Evolutionary conservation across 2,797 vertebrate species (phyloP).

Genomic region (Echeneis naucrates): DNA sequence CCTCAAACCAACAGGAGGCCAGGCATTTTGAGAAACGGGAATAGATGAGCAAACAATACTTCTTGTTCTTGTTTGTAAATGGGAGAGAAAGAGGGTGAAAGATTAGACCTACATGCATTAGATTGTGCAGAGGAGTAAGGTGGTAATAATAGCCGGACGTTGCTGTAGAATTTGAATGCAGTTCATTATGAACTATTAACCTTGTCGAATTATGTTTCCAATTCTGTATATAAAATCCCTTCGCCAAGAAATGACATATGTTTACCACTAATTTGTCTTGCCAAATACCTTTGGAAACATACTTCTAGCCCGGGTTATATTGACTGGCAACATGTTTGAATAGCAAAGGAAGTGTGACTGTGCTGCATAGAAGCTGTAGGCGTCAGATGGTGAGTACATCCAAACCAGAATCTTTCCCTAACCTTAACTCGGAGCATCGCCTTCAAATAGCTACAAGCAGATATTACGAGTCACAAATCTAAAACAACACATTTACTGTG

Average conservation of each 20-base stretch:
- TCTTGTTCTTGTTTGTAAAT: constrained; percentile 49
- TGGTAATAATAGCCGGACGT: not conserved
- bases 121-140: constrained; percentile 3
- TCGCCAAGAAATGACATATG: not conserved
- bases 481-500: not conserved
- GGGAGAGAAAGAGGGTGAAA: not conserved
- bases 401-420: not conserved
- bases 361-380: not conserved
- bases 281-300: not conserved
- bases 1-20: constrained; percentile 72
- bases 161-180: constrained; percentile 1
- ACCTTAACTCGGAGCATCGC: not conserved
- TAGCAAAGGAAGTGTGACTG: not conserved
- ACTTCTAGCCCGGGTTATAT: not conserved
- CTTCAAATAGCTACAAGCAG: not conserved
- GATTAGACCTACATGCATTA: constrained; percentile 14
- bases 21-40: constrained; percentile 63
- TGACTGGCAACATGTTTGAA: not conserved
- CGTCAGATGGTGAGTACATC: not conserved
- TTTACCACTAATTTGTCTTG: not conserved
- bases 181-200: constrained; percentile 2
- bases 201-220: not conserved
- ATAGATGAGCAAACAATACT: constrained; percentile 69
- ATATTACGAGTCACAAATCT: not conserved
- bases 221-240: not conserved